Base-by-base conservation (phyloP, 1,140 invertebrate species). In the Streblospio benedicti region DNA sequence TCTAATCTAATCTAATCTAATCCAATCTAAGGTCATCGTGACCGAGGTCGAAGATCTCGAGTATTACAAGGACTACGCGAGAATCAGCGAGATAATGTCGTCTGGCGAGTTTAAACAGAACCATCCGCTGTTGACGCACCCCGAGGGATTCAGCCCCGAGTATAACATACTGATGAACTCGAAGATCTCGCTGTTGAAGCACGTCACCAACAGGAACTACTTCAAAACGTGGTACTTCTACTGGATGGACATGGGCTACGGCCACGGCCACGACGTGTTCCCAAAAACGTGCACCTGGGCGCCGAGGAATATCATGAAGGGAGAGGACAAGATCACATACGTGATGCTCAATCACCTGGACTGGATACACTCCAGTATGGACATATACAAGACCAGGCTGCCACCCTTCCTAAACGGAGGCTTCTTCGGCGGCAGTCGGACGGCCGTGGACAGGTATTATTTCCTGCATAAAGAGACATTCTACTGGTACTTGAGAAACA, bases 281-380 rank as follows among this genome's bases (percentile, higher is more conserved):
- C 55, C 57, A 4, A 41, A 57, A 12, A 44, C 49, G 14, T 63
- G 25, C 14, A 57, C 18, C 47, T 76, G 66, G 6, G 69, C 65
- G 4, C 59, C 64, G 20, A 69, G 44, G 58, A 74, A 74, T 41
- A 71, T 67, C 12, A 74, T 65, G 32, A 75, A 67, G 2, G 66
- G 57, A 5, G 49, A 38, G 12, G 44, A 50, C 23, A 18, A 54
- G 18, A 30, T 60, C 1, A 54, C 58, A 12, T 54, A 51, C 50
- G 43, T 60, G 33, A 18, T 27, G 18, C 33, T 53, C 14, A 28
- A 35, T 3, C 18, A 31, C 20, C 49, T 60, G 2, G 20, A 32
- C n/a, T 25, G 18, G 4, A 25, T 54, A 23, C 18, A 53, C 2
- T 53, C 49, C 14, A 31, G 35, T n/a, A 25, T 20, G 27, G 33